A percentile compares a stretch with the other conserved stretches of the same genome.
These are phyloP conservation scores for Drosophila santomea DNA, from an alignment of 1,140 invertebrate species.

Conservation along the genomic window DNA sequence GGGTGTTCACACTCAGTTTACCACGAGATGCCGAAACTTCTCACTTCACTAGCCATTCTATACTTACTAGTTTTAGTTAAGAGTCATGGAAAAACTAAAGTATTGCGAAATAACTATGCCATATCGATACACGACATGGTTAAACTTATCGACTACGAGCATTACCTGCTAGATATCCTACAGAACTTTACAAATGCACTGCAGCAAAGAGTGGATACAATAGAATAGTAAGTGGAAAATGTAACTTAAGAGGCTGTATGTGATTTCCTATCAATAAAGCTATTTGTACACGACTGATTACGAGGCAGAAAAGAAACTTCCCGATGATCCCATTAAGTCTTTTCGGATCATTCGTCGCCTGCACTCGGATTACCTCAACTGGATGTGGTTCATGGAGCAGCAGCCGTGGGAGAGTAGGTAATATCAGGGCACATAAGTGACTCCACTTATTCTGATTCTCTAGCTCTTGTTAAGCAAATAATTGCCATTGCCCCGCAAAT, in stretches of 20 bases:
- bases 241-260: accelerated
- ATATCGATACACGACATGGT: background rate
- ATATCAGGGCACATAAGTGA: background rate
- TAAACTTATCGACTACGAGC: background rate
- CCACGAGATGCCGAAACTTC: background rate
- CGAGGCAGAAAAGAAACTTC: background rate
- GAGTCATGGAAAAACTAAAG: background rate
- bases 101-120: slow-evolving; percentile 2
- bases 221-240: background rate
- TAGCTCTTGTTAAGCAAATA: background rate
- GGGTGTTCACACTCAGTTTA: background rate
- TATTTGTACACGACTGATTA: background rate
- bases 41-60: background rate
- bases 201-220: background rate
- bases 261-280: background rate
- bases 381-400: background rate
- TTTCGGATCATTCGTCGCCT: background rate
- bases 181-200: background rate
- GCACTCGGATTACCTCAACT: background rate
- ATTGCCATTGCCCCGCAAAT: background rate
- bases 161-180: background rate
- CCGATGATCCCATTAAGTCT: background rate
- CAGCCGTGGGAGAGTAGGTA: slow-evolving; percentile 3
- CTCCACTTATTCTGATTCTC: background rate
- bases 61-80: background rate